phyloP scores from a whole-genome alignment of 2,888 invertebrate species.

The Apeira syringaria region DNA sequence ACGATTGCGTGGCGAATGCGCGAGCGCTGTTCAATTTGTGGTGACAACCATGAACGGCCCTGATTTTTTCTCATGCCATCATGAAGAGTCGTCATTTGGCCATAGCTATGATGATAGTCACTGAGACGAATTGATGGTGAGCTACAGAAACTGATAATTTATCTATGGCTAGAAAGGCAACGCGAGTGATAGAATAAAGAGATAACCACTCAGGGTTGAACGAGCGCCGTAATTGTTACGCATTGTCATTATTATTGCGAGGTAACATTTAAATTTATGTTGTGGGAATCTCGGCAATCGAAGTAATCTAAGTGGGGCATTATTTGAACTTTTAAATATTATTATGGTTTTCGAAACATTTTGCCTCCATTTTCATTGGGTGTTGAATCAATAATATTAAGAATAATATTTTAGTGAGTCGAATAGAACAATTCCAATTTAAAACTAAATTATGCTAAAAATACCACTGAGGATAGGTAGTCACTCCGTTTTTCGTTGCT shows the following conservation, averaged over 20 bases:
- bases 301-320: too few species aligned
- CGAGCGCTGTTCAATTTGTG: conserved; percentile 58
- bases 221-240: conserved; percentile 29
- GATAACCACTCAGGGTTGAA: conserved; percentile 26
- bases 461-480: too few species aligned
- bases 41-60: conserved; percentile 57
- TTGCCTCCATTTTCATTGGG: too few species aligned
- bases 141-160: neutral
- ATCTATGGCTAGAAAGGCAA: neutral
- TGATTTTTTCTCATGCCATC: conserved; percentile 34
- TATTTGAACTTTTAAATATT: too few species aligned
- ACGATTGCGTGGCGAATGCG: conserved; percentile 54
- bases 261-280: conserved; percentile 19
- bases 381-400: too few species aligned
- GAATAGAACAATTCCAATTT: too few species aligned
- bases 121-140: neutral
- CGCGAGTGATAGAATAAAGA: conserved; percentile 1
- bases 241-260: conserved; percentile 28
- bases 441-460: too few species aligned
- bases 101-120: neutral
- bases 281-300: conserved; percentile 10
- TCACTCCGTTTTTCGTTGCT: too few species aligned
- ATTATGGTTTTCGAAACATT: too few species aligned
- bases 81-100: neutral
- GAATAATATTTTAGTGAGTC: too few species aligned